Evolutionary conservation across 2,888 invertebrate genomes (phyloP), one percentile per base, ranked within the genome.

Genomic region (Miltochrista miniata): DNA sequence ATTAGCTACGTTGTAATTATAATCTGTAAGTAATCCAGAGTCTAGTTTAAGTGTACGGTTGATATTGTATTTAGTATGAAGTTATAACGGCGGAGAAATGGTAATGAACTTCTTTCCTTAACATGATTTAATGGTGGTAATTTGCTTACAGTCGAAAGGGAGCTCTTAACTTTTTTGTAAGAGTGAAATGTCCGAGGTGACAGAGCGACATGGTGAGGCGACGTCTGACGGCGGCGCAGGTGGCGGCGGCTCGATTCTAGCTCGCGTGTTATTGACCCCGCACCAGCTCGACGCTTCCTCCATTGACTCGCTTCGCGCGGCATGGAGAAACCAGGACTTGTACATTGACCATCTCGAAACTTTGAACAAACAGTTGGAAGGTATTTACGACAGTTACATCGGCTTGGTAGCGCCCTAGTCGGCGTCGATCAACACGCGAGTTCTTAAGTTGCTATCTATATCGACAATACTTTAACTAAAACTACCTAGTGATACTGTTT

Each of bases 321-420:
- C 94, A 77, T 96, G 96, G 96, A 93, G 92, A 85, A 93, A 93
- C 84, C 95, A 96, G 93, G 95, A 96, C 89, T 93, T 92, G 80
- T 96, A 95, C 92, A 93, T 96, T 89, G 94, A 95, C 83, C 93
- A 93, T 78, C 93, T 96, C 86, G 96, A 96, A 93, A 92, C 94
- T 70, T 94, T 95, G 92, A 92, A 93, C 86, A 92, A 94, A 90
- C 93, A 93, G 92, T 94, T 95, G 93, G 95, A 96, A 95, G 95
- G 95, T 95, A 95, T 93, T 93, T 90, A 92, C 84, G 88, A 84
- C 84, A 87, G 81, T 86, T 86, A 61, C 64, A 72, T 81, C 87
- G 88, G 83, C 87, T 88, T 87, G 84, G 84, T 90, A 87, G 90
- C 83, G 92, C 78, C 80, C 70, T 77, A 82, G 82, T 81, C 79